A percentile compares a stretch with the other conserved stretches of the same genome.
Evolutionary conservation across 2,888 invertebrate genomes (phyloP).

Genomic region (Aphidius colemani): DNA sequence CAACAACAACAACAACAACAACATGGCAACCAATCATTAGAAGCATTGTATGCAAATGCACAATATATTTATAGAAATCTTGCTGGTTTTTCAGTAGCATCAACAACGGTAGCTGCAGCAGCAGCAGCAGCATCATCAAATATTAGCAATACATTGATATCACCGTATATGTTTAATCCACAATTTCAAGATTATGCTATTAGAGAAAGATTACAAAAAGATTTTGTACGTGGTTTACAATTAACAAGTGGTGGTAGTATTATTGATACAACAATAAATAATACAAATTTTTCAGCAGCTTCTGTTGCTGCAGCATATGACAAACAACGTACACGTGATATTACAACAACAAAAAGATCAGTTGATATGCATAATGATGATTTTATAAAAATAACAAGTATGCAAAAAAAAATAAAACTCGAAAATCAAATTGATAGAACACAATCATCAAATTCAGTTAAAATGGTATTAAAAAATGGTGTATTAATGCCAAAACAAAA

Average conservation of each 20-base stretch:
- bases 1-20: slow-evolving; percentile 21
- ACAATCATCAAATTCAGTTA: slow-evolving; percentile 68
- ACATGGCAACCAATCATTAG: slow-evolving; percentile 42
- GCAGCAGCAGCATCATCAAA: slow-evolving; percentile 60
- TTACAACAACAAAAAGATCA: slow-evolving; percentile 21
- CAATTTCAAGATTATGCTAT: slow-evolving; percentile 68
- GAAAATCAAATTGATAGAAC: slow-evolving; percentile 44
- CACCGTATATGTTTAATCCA: slow-evolving; percentile 69
- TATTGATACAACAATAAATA: slow-evolving; percentile 57
- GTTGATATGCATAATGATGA: slow-evolving; percentile 38
- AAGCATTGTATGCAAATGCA: slow-evolving; percentile 52
- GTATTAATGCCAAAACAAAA: slow-evolving; percentile 91
- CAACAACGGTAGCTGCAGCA: slow-evolving; percentile 44
- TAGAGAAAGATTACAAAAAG: slow-evolving; percentile 71
- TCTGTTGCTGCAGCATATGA: too few species aligned
- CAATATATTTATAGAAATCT: slow-evolving; percentile 54
- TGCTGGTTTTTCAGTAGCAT: slow-evolving; percentile 38
- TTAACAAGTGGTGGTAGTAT: slow-evolving; percentile 73
- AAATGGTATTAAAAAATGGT: slow-evolving; percentile 90
- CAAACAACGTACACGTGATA: slow-evolving; percentile 35
- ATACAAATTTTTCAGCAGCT: slow-evolving; percentile 37
- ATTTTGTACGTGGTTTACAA: slow-evolving; percentile 69
- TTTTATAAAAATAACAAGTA: slow-evolving; percentile 35
- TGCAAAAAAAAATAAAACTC: slow-evolving; percentile 28
- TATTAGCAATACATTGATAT: slow-evolving; percentile 64